Evolutionary conservation across 2,797 vertebrate species (phyloP), one percentile per base, ranked within the genome.

Genomic region (Streptopelia turtur): DNA sequence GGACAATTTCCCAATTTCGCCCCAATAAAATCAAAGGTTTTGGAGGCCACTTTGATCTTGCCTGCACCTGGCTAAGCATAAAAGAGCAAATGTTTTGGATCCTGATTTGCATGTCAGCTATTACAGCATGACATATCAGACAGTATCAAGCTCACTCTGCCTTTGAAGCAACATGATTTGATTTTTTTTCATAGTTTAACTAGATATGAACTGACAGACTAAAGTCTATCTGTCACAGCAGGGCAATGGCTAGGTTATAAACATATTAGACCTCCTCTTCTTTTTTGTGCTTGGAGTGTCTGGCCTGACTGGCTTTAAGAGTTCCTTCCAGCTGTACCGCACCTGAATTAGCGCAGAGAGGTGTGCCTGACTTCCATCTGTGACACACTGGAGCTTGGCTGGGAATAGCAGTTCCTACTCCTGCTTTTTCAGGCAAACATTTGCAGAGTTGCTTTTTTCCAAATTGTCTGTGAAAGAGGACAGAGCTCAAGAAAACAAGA

Each of bases 11-110:
- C 15, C 49, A 85, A n/a, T 76, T 88, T 94, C 9, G 20, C 18
- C 33, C 90, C 45, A 74, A 55, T n/a, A 79, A 83, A 94, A 83
- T 72, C 76, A 79, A 93, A 94, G 61, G 59, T 18, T 94, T 95
- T 83, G 82, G 53, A 23, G 31, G 10, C 60, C 41, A 69, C 77
- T 96, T 93, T 95, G 82, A 87, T 95, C 94, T 94, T 87, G 33
- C 35, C n/a, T 87, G 68, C 74, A 93, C 76, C 76, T 93, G 87
- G 53, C 57, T 89, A 25, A 83, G 20, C 82, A 87, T 85, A 69
- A 95, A 94, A 91, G 74, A 72, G 23, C 55, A 83, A 82, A 63
- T 15, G 33, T 33, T 93, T 88, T 70, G 64, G 64, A 87, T 83
- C 35, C 55, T 70, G 41, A 94, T 96, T 94, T 92, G 57, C 84